Evolutionary conservation across 2,113 vertebrate genomes (phyloP).

Genomic region (Barbus barbus): DNA sequence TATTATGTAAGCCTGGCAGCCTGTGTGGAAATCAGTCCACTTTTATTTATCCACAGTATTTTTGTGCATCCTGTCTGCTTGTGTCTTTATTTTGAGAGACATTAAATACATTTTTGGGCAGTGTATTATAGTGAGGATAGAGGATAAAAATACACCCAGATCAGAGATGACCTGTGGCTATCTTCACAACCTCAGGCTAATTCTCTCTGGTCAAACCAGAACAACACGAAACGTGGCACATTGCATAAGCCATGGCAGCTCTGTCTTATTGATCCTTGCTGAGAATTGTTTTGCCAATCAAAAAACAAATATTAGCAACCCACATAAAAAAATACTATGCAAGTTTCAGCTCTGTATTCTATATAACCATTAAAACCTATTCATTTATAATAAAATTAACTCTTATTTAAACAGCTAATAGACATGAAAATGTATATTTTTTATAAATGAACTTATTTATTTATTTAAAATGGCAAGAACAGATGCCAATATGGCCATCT

Average conservation of each 20-base stretch:
- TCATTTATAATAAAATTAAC: neutral
- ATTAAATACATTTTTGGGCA: slow-evolving; percentile 29
- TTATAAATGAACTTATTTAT: neutral
- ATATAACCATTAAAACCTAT: neutral
- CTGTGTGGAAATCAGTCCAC: slow-evolving; percentile 24
- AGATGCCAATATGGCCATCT: neutral
- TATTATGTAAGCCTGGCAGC: slow-evolving; percentile 17
- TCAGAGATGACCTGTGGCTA: slow-evolving; percentile 44
- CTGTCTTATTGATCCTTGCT: neutral
- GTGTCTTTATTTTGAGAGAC: neutral
- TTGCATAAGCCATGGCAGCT: neutral
- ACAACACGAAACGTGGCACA: too few species aligned
- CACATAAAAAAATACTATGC: neutral
- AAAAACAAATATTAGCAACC: neutral
- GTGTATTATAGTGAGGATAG: slow-evolving; percentile 17
- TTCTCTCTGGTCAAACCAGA: slow-evolving; percentile 30
- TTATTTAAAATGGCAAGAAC: neutral
- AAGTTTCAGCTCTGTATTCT: neutral
- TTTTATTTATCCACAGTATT: neutral
- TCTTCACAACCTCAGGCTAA: slow-evolving; percentile 25
- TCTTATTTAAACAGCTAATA: neutral
- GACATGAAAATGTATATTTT: neutral
- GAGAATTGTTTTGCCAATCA: neutral
- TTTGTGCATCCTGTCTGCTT: neutral
- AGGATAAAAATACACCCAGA: slow-evolving; percentile 53